Evolutionary conservation across 2,888 invertebrate genomes (phyloP).

Genomic region (Nebria brevicollis): DNA sequence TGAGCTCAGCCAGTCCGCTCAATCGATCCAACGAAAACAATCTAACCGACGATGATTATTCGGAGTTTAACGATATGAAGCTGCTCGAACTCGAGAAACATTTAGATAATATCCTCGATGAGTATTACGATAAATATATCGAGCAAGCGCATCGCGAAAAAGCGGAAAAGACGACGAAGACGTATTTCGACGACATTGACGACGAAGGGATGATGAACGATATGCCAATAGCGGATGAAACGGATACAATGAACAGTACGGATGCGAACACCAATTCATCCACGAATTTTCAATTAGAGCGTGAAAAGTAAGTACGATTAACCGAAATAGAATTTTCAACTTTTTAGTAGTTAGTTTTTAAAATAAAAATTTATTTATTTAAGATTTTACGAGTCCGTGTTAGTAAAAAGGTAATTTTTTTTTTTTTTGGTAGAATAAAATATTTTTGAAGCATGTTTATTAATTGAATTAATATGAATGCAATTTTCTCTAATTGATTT

Average conservation of each 20-base stretch:
- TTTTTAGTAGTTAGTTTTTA: background rate
- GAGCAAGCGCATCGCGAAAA: constrained; percentile 5
- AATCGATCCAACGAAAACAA: constrained; percentile 17
- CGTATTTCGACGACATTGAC: constrained; percentile 28
- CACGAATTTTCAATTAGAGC: background rate
- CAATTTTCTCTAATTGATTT: background rate
- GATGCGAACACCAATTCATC: background rate
- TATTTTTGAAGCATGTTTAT: constrained; percentile 3
- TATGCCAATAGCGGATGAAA: constrained; percentile 11
- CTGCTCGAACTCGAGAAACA: constrained; percentile 8
- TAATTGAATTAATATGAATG: background rate
- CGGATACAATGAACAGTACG: background rate
- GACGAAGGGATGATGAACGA: constrained; percentile 29
- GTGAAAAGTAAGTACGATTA: constrained; percentile 33
- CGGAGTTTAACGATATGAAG: constrained; percentile 18
- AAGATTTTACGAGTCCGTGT: constrained; percentile 5
- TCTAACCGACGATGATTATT: constrained; percentile 20
- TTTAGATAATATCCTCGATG: constrained; percentile 23
- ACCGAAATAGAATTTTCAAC: background rate
- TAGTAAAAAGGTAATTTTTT: constrained; percentile 13
- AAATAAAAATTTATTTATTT: background rate
- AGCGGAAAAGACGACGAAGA: background rate
- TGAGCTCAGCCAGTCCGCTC: background rate
- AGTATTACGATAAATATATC: constrained; percentile 34
- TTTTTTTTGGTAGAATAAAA: background rate